Evolutionary conservation across 2,888 invertebrate species (phyloP).

Genomic region (Lepidocyrtoides sp.): DNA sequence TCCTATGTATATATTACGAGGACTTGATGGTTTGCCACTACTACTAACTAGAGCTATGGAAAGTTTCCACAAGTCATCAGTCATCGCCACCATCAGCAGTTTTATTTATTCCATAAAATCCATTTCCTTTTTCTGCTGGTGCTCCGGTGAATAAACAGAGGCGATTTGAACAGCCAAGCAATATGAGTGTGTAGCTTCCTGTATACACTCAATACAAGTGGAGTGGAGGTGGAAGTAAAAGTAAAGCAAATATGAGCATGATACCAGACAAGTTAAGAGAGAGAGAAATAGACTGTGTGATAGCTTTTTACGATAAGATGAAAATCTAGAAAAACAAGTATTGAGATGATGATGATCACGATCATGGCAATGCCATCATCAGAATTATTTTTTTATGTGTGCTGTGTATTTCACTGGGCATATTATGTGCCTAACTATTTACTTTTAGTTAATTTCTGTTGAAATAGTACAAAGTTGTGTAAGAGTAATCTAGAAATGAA

Average conservation of each 20-base stretch:
- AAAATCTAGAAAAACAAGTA: slow-evolving; percentile 23
- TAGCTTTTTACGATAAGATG: slow-evolving; percentile 25
- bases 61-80: neutral
- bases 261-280: neutral
- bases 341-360: neutral
- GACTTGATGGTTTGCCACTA: neutral
- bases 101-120: slow-evolving; percentile 35
- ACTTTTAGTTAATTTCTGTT: neutral
- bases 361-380: neutral
- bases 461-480: neutral
- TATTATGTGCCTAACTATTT: neutral
- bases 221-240: neutral
- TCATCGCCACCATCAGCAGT: neutral
- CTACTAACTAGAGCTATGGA: neutral
- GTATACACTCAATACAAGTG: neutral
- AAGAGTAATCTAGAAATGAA: neutral
- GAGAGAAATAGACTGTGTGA: neutral
- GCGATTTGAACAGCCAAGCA: neutral
- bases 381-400: neutral
- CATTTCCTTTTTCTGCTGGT: slow-evolving; percentile 19
- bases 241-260: neutral
- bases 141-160: slow-evolving; percentile 20
- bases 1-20: neutral
- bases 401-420: no score
- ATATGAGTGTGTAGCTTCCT: neutral